A percentile compares a stretch with the other conserved stretches of the same genome.
These are phyloP conservation scores for Haliclona indistincta DNA, from an alignment of 37 sponge, comb jelly and placozoan species.

Conservation along the genomic window DNA sequence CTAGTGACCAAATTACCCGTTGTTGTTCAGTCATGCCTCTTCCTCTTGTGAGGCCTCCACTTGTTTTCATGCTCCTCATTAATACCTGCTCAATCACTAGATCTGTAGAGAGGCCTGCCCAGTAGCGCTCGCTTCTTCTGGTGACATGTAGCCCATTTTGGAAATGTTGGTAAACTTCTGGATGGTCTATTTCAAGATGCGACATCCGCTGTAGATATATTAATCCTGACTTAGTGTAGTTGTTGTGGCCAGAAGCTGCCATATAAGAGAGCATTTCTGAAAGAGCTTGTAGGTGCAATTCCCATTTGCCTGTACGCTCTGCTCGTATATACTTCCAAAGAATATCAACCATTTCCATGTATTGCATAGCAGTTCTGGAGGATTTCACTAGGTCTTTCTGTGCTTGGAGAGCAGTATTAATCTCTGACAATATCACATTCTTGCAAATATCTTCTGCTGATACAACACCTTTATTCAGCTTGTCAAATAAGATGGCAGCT, in stretches of 20 bases:
- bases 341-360: conserved; percentile 51
- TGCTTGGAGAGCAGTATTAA: conserved; percentile 8
- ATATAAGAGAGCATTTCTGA: conserved; percentile 41
- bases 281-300: conserved; percentile 29
- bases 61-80: conserved; percentile 54
- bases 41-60: conserved; percentile 40
- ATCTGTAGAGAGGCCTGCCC: no score
- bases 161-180: conserved; percentile 39
- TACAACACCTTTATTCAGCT: no score
- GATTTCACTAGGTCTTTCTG: conserved; percentile 7
- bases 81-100: no score
- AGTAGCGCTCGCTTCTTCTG: no score
- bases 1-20: not conserved
- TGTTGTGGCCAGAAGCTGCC: conserved; percentile 44
- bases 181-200: conserved; percentile 37
- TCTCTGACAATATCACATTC: conserved; percentile 5
- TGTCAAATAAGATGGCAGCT: no score
- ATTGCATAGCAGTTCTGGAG: conserved; percentile 40
- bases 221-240: conserved; percentile 40
- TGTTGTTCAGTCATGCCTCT: conserved; percentile 25
- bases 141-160: no score
- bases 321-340: conserved; percentile 32
- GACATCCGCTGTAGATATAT: conserved; percentile 37
- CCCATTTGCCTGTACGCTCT: conserved; percentile 49
- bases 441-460: conserved; percentile 18